Percentiles rank a stretch among this genome's conserved stretches.
These are phyloP conservation scores for Tetrapedia diversipes DNA, from an alignment of 2,888 invertebrate species.

Conservation along the genomic window DNA sequence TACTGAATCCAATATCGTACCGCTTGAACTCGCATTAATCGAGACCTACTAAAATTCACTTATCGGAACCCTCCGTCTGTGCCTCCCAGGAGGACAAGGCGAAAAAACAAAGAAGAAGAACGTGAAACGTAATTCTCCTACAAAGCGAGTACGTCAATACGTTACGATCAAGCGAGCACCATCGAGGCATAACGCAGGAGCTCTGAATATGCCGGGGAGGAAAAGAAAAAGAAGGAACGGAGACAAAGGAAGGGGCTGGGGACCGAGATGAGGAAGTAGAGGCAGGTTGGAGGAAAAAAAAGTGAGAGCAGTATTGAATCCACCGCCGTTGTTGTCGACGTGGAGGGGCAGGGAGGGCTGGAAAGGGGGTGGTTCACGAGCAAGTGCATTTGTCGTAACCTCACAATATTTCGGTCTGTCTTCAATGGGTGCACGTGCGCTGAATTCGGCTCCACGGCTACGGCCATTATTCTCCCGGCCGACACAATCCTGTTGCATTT, in stretches of 20 bases:
- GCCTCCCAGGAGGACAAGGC: too few relatives aligned
- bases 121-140: slow-evolving; percentile 10
- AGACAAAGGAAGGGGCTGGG: not conserved
- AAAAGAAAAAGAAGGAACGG: slow-evolving; percentile 33
- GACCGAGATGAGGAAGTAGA: not conserved
- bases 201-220: slow-evolving; percentile 21
- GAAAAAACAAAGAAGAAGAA: not conserved
- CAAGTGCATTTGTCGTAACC: slow-evolving; percentile 55
- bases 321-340: slow-evolving; percentile 11
- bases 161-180: slow-evolving; percentile 33
- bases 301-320: slow-evolving; percentile 40
- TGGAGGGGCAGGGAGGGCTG: too few relatives aligned
- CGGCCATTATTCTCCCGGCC: slow-evolving; percentile 63
- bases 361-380: slow-evolving; percentile 28
- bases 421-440: slow-evolving; percentile 68
- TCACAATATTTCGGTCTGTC: slow-evolving; percentile 61
- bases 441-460: slow-evolving; percentile 61
- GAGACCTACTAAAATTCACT: too few relatives aligned
- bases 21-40: too few relatives aligned
- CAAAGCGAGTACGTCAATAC: slow-evolving; percentile 27
- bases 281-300: slow-evolving; percentile 17
- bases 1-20: too few relatives aligned
- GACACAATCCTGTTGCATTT: slow-evolving; percentile 75
- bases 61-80: too few relatives aligned
- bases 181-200: not conserved